Base-by-base conservation (phyloP, 2,888 invertebrate species). In the Endotricha flammealis region DNA sequence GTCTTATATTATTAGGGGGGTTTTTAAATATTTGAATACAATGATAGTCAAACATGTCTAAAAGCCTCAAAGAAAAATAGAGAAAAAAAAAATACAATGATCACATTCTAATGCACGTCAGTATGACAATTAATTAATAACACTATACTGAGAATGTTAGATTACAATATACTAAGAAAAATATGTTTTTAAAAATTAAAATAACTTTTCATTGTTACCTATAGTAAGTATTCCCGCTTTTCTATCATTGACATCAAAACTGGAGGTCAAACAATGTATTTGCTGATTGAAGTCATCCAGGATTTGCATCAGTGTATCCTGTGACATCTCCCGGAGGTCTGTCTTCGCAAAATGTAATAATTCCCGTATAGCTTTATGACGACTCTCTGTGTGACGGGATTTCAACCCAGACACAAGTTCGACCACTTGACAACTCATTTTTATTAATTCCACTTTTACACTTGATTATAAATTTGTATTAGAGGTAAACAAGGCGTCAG, bases 151-250 rank as follows among this genome's bases (percentile, higher is more conserved):
- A n/a, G n/a, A n/a, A n/a, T n/a, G n/a, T n/a, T n/a, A n/a, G n/a
- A n/a, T n/a, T n/a, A n/a, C n/a, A 8, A 12, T 12, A 32, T 32
- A 31, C 20, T 11, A 22, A 11, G 20, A n/a, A n/a, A n/a, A n/a
- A n/a, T n/a, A n/a, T n/a, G n/a, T n/a, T n/a, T n/a, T n/a, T n/a
- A n/a, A n/a, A n/a, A n/a, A n/a, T n/a, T n/a, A n/a, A n/a, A n/a
- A n/a, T n/a, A n/a, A n/a, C n/a, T n/a, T n/a, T n/a, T n/a, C n/a
- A n/a, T n/a, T n/a, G n/a, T 70, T 71, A 93, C 94, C 92, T 64
- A 98, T 98, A 1, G 96, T 96, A 13, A 98, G 82, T 51, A 98
- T 96, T 32, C 97, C 98, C 37, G 97, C 98, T 82, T 96, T 97
- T 65, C 95, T 96, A 66, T 98, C 98, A 75, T 95, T 95, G 24